Evolutionary conservation across 1,140 invertebrate genomes (phyloP).

Genomic region (Eriocheir sinensis): DNA sequence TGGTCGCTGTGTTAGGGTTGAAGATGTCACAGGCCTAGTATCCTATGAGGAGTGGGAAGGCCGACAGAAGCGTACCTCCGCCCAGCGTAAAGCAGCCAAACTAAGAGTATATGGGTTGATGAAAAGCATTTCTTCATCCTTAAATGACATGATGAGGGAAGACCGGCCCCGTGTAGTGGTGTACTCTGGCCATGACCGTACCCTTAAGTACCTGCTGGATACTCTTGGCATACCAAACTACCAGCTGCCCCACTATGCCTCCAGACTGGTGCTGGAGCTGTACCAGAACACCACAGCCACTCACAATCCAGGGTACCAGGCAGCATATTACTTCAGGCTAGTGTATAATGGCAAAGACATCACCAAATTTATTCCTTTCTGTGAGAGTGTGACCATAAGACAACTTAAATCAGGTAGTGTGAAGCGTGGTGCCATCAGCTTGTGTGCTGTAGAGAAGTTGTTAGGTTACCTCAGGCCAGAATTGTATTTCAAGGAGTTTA

Average conservation of each 20-base stretch:
- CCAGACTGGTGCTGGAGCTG: slow-evolving; percentile 91
- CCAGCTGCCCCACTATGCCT: slow-evolving; percentile 89
- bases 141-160: slow-evolving; percentile 90
- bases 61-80: slow-evolving; percentile 86
- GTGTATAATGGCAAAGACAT: slow-evolving; percentile 94
- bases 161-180: slow-evolving; percentile 90
- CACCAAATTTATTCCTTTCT: slow-evolving; percentile 91
- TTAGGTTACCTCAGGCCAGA: slow-evolving; percentile 69
- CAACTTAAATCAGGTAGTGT: slow-evolving; percentile 69
- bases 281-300: slow-evolving; percentile 80
- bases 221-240: slow-evolving; percentile 88
- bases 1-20: slow-evolving; percentile 84
- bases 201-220: slow-evolving; percentile 90
- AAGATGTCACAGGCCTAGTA: slow-evolving; percentile 88
- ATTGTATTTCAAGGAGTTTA: slow-evolving; percentile 76
- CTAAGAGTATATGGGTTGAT: slow-evolving; percentile 90
- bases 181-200: slow-evolving; percentile 96
- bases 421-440: slow-evolving; percentile 69
- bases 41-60: slow-evolving; percentile 90
- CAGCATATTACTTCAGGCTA: slow-evolving; percentile 90
- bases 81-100: slow-evolving; percentile 87
- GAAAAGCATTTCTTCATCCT: slow-evolving; percentile 89
- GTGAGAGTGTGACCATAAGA: slow-evolving; percentile 83
- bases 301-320: slow-evolving; percentile 82
- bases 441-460: slow-evolving; percentile 70